A percentile compares a stretch with the other conserved stretches of the same genome.
phyloP scores from a whole-genome alignment of 2,797 vertebrate species.

The Rhinogobio ventralis region DNA sequence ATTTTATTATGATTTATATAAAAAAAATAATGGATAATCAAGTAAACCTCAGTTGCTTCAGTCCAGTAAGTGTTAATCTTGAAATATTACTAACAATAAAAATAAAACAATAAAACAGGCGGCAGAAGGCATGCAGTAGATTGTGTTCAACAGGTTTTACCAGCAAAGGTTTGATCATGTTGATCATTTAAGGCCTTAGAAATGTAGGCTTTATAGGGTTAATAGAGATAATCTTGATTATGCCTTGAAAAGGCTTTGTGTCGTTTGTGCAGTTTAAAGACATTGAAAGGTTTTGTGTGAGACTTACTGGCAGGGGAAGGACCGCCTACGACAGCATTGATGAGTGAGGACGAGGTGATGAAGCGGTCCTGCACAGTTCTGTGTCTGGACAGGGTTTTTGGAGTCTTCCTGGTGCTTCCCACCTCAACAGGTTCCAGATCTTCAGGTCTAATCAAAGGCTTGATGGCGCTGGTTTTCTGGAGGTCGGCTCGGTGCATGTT shows the following conservation, averaged over 20 bases:
- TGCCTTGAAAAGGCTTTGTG: not conserved
- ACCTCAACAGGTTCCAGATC: slow-evolving; percentile 74
- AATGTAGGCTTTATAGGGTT: too few relatives aligned
- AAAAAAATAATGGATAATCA: too few relatives aligned
- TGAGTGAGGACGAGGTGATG: slow-evolving; percentile 80
- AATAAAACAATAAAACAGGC: too few relatives aligned
- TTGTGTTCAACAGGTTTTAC: not conserved
- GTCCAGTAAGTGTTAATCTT: not conserved
- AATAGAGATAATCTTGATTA: not conserved
- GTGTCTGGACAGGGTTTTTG: slow-evolving; percentile 71
- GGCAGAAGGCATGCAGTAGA: not conserved
- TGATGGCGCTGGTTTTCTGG: not conserved
- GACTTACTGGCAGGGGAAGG: slow-evolving; percentile 73
- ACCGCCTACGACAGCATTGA: slow-evolving; percentile 71
- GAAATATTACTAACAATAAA: not conserved
- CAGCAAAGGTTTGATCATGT: not conserved
- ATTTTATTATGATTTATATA: too few relatives aligned
- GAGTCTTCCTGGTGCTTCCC: slow-evolving; percentile 72
- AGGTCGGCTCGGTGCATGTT: slow-evolving; percentile 22
- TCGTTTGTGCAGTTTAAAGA: not conserved
- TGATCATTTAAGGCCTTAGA: not conserved
- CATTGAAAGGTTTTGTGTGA: not conserved
- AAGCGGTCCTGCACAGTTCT: slow-evolving; percentile 70
- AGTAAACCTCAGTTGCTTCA: too few relatives aligned
- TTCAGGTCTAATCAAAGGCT: slow-evolving; percentile 69